Conservation (phyloP, 2,797 vertebrate genomes). For the Heterohyrax brucei region DNA sequence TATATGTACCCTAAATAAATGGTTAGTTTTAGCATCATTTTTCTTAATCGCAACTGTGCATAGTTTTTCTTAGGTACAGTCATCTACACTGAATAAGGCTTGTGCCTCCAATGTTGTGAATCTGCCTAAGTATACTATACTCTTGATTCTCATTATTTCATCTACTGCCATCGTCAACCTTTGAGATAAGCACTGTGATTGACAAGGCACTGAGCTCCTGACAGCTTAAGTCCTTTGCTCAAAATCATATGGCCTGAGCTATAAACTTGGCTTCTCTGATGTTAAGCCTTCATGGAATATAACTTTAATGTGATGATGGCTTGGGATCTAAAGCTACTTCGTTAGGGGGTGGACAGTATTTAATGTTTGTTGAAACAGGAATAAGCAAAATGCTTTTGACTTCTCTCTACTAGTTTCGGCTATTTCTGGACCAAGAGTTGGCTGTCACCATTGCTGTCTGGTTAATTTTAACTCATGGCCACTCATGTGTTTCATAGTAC, state of each 20-base stretch:
- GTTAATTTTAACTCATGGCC: no score
- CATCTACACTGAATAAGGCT: constrained; percentile 13
- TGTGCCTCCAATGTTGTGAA: neutral
- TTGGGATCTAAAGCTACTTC: neutral
- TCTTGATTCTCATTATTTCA: neutral
- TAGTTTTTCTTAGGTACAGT: neutral
- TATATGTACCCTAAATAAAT: neutral
- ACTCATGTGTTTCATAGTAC: no score
- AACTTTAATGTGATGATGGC: neutral
- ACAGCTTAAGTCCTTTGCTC: constrained; percentile 34
- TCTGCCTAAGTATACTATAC: neutral
- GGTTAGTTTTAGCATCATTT: neutral
- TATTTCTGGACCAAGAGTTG: neutral
- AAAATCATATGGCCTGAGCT: constrained; percentile 22
- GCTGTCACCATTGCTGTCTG: no score
- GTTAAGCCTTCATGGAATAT: constrained; percentile 11
- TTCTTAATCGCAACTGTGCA: neutral
- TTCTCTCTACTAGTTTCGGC: neutral
- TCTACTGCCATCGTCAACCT: constrained; percentile 4
- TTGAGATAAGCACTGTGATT: neutral
- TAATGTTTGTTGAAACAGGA: constrained; percentile 22
- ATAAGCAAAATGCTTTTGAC: constrained; percentile 22
- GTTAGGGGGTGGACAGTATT: neutral
- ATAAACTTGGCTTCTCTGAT: constrained; percentile 37
- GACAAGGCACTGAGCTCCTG: neutral